These are phyloP conservation scores for Brachyistius frenatus DNA, from an alignment of 2,113 vertebrate genomes.

Conservation along the genomic window DNA sequence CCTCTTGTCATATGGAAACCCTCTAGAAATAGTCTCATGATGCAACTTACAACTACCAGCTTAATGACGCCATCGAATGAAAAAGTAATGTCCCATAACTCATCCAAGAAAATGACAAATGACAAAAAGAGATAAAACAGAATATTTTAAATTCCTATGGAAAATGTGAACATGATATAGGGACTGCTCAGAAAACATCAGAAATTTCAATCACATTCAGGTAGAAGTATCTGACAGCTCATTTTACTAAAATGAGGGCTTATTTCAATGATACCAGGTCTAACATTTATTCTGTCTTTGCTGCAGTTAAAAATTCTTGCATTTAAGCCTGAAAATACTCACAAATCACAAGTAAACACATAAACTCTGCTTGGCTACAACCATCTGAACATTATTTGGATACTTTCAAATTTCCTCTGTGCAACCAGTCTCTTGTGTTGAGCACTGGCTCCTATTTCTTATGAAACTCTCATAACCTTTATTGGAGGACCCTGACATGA, in stretches of 20 bases:
- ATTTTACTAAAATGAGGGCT: background rate
- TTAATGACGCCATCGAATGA: slow-evolving; percentile 39
- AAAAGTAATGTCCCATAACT: background rate
- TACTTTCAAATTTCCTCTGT: slow-evolving; percentile 30
- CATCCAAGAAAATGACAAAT: background rate
- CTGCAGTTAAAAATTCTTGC: background rate
- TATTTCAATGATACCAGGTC: background rate
- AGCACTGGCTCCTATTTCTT: slow-evolving; percentile 21
- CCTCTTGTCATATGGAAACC: slow-evolving; percentile 25
- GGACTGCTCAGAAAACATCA: background rate
- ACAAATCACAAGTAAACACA: slow-evolving; percentile 16
- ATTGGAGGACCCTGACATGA: slow-evolving; percentile 4
- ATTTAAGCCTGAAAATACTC: background rate
- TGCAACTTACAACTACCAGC: slow-evolving; percentile 22
- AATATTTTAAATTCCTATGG: background rate
- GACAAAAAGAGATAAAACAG: background rate
- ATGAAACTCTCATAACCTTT: slow-evolving; percentile 35
- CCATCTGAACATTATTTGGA: background rate
- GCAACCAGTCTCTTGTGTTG: slow-evolving; percentile 20
- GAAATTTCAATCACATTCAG: background rate
- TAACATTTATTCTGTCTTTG: slow-evolving; percentile 22
- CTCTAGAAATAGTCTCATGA: slow-evolving; percentile 49
- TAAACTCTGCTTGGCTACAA: slow-evolving; percentile 22
- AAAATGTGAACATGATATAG: slow-evolving; percentile 2
- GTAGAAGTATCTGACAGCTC: slow-evolving; percentile 4